phyloP scores from a whole-genome alignment of 2,888 invertebrate genomes.

The Melanchra persicariae region DNA sequence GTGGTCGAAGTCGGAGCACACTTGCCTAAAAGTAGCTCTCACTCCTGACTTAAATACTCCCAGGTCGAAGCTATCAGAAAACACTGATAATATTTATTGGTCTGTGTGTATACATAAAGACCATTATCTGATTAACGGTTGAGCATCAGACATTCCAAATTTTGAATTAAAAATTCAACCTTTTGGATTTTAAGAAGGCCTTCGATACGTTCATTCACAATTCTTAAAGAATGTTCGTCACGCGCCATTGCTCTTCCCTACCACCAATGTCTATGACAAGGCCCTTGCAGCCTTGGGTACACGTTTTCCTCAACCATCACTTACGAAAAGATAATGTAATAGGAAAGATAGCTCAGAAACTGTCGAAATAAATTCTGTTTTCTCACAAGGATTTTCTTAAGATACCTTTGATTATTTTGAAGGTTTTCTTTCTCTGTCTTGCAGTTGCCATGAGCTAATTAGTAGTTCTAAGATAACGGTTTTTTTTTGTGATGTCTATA shows the following conservation, averaged over 20 bases:
- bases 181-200: slow-evolving; percentile 32
- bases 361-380: slow-evolving; percentile 21
- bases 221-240: slow-evolving; percentile 50
- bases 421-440: slow-evolving; percentile 18
- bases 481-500: slow-evolving; percentile 1
- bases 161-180: slow-evolving; percentile 13
- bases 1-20: too few relatives aligned
- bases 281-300: slow-evolving; percentile 49
- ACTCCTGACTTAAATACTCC: too few relatives aligned
- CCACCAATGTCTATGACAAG: slow-evolving; percentile 65
- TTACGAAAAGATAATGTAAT: slow-evolving; percentile 35
- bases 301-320: slow-evolving; percentile 53
- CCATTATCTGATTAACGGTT: not conserved
- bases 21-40: too few relatives aligned
- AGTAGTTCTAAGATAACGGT: slow-evolving; percentile 8
- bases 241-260: slow-evolving; percentile 49
- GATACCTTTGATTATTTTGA: slow-evolving; percentile 4
- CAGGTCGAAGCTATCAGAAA: too few relatives aligned
- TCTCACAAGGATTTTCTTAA: slow-evolving; percentile 19
- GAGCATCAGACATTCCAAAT: not conserved
- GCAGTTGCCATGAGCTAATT: slow-evolving; percentile 22
- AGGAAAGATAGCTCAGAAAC: slow-evolving; percentile 14
- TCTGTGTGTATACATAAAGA: too few relatives aligned
- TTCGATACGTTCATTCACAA: slow-evolving; percentile 50
- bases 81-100: too few relatives aligned